Percentiles rank a stretch among this genome's conserved stretches.
Evolutionary conservation across 2,797 vertebrate species (phyloP).

Genomic region (Enteromius viviparus): DNA sequence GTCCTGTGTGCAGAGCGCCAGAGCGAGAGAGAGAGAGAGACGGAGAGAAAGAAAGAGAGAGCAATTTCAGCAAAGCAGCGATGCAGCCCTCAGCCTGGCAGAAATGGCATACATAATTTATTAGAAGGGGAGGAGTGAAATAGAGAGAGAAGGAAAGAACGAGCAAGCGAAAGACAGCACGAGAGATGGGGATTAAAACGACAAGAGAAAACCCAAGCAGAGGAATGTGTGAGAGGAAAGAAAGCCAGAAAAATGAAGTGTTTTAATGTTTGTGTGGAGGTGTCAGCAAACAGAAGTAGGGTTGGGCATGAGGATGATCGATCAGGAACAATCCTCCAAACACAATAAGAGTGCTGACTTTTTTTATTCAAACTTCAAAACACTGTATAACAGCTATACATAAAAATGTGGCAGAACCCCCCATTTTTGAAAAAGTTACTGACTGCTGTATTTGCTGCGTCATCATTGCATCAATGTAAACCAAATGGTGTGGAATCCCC

Average conservation of each 20-base stretch:
- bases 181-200: slow-evolving; percentile 22
- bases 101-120: slow-evolving; percentile 84
- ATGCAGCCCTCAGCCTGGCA: slow-evolving; percentile 81
- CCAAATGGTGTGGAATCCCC: neutral
- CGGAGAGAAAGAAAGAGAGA: slow-evolving; percentile 64
- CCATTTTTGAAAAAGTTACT: neutral
- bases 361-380: neutral
- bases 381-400: neutral
- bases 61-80: slow-evolving; percentile 84
- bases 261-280: neutral
- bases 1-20: slow-evolving; percentile 78
- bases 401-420: neutral
- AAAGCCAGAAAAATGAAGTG: slow-evolving; percentile 4
- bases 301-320: neutral
- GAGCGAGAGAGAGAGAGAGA: slow-evolving; percentile 57
- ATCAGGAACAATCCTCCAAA: neutral
- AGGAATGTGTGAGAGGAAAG: neutral
- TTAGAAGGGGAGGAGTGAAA: slow-evolving; percentile 75
- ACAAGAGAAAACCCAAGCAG: slow-evolving; percentile 39
- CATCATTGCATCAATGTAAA: neutral
- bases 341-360: neutral
- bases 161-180: slow-evolving; percentile 65
- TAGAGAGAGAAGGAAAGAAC: slow-evolving; percentile 62
- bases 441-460: neutral
- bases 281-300: slow-evolving; percentile 11